phyloP scores from a whole-genome alignment of 2,888 invertebrate genomes.

The Oeneis ivallda region DNA sequence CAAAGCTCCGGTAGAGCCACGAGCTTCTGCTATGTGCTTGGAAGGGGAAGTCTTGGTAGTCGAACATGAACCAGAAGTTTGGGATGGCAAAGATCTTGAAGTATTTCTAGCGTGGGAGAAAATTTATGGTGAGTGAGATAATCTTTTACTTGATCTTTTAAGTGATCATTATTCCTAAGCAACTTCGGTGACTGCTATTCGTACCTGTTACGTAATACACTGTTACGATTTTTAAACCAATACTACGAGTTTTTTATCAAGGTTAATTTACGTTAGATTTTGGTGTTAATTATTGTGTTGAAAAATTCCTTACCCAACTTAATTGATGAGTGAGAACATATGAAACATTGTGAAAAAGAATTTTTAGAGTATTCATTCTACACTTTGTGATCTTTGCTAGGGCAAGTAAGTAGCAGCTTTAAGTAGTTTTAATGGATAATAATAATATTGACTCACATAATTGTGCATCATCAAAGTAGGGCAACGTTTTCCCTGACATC shows the following conservation, averaged over 20 bases:
- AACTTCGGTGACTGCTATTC: too few relatives aligned
- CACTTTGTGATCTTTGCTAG: background rate
- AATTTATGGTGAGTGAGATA: constrained; percentile 64
- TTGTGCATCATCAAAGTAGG: background rate
- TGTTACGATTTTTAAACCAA: too few relatives aligned
- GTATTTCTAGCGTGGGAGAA: constrained; percentile 76
- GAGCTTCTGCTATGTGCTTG: constrained; percentile 79
- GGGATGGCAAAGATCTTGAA: constrained; percentile 79
- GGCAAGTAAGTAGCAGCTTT: background rate
- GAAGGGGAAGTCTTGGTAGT: constrained; percentile 85
- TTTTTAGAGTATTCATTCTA: too few relatives aligned
- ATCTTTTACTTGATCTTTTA: background rate
- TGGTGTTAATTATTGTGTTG: too few relatives aligned
- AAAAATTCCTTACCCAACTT: too few relatives aligned
- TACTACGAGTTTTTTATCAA: too few relatives aligned
- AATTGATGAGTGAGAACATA: too few relatives aligned
- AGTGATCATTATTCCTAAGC: background rate
- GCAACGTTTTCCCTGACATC: background rate
- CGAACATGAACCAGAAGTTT: constrained; percentile 80
- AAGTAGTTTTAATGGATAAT: background rate
- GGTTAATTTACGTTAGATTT: too few relatives aligned
- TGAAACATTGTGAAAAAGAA: too few relatives aligned
- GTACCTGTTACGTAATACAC: too few relatives aligned
- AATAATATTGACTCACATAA: background rate
- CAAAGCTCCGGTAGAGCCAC: constrained; percentile 83